Conservation (phyloP, 2,113 vertebrate species). For the Heptranchias perlo region DNA sequence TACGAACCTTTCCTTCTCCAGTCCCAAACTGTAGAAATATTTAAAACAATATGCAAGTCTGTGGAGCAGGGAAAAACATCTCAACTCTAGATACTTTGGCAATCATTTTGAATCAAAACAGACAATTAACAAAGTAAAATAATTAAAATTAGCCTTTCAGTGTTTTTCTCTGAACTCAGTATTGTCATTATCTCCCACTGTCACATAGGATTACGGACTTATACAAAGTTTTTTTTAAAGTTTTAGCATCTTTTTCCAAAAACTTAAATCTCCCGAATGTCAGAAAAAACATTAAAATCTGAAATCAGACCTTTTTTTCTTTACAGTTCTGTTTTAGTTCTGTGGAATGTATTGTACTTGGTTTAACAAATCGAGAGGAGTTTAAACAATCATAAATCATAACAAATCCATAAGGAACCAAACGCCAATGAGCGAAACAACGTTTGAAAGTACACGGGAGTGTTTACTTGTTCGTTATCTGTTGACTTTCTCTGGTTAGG, state of each 20-base stretch:
- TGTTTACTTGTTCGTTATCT: conserved; percentile 19
- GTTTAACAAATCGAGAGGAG: background rate
- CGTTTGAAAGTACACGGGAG: background rate
- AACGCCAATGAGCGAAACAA: background rate
- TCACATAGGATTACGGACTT: background rate
- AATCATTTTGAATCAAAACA: background rate
- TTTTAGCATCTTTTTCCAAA: background rate
- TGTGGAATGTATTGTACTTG: background rate
- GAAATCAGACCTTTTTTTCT: background rate
- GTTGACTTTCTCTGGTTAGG: background rate
- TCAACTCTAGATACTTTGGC: background rate
- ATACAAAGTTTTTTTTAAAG: background rate
- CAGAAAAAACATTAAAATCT: background rate
- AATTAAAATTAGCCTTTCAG: background rate
- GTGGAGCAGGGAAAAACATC: background rate
- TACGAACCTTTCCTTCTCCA: background rate
- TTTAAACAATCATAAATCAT: background rate
- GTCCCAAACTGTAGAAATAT: background rate
- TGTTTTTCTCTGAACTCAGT: background rate
- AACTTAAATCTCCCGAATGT: background rate
- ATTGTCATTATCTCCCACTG: background rate
- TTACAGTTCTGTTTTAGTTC: background rate
- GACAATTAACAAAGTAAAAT: background rate
- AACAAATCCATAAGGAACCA: background rate
- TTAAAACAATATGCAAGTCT: background rate